These are phyloP conservation scores for Rhagonycha lutea DNA, from an alignment of 2,888 invertebrate species.

Conservation along the genomic window DNA sequence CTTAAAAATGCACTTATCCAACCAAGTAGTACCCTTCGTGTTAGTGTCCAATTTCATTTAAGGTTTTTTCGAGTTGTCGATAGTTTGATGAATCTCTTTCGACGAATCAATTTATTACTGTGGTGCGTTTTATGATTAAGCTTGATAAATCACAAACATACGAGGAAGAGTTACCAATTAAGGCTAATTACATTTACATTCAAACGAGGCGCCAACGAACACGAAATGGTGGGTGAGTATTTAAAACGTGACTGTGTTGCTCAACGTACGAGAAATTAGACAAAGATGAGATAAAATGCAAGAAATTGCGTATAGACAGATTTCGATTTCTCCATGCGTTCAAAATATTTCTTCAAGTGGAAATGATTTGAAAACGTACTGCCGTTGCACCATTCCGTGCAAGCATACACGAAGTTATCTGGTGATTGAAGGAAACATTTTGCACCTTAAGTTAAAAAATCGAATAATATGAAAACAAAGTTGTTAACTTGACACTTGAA, in stretches of 20 bases:
- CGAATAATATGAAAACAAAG: background rate
- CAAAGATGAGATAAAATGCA: background rate
- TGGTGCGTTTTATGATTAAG: background rate
- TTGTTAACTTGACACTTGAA: background rate
- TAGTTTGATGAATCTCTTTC: conserved; percentile 4
- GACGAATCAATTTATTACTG: background rate
- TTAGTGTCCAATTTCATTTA: conserved; percentile 28
- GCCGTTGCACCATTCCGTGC: background rate
- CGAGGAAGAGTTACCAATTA: background rate
- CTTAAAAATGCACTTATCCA: conserved; percentile 27
- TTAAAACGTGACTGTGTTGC: background rate
- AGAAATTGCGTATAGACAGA: background rate
- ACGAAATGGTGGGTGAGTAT: background rate
- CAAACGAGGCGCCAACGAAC: background rate
- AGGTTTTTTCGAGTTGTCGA: conserved; percentile 16
- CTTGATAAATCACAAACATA: background rate
- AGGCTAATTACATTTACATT: background rate
- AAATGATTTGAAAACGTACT: no score
- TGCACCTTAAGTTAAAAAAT: background rate
- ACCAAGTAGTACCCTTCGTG: conserved; percentile 24
- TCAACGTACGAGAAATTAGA: background rate
- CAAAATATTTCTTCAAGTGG: no score
- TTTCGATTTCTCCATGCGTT: background rate
- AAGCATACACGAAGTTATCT: background rate
- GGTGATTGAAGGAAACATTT: no score